phyloP scores from a whole-genome alignment of 2,113 vertebrate species.

The Crotalus tigris region DNA sequence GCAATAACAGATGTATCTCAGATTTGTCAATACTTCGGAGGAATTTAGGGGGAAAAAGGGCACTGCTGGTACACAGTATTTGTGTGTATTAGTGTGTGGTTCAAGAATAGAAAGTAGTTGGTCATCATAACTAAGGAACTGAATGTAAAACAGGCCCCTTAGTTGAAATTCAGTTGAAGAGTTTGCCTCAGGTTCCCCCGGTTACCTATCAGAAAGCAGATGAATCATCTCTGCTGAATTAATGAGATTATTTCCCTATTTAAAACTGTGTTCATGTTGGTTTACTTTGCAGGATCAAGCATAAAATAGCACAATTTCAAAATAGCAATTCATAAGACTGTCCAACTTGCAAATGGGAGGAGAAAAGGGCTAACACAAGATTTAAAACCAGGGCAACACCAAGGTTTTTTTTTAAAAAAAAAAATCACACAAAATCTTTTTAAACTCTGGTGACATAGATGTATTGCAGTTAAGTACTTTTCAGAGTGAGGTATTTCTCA shows the following conservation, averaged over 20 bases:
- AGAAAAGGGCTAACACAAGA: not conserved
- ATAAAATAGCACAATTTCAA: not conserved
- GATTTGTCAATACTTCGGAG: not conserved
- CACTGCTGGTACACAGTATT: not conserved
- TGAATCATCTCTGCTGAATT: slow-evolving; percentile 15
- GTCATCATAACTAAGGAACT: accelerated
- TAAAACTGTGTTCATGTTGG: not conserved
- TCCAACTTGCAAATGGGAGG: not conserved
- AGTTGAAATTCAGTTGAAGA: not conserved
- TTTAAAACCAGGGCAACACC: not conserved
- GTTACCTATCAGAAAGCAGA: not conserved
- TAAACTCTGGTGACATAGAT: not conserved
- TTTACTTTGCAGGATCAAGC: not conserved
- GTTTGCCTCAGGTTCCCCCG: not conserved
- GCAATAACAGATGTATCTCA: not conserved
- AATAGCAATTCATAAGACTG: not conserved
- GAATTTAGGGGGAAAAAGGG: not conserved
- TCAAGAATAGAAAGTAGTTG: not conserved
- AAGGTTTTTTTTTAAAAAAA: not conserved
- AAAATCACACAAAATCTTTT: not conserved
- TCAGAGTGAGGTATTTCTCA: not conserved
- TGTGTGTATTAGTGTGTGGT: not conserved
- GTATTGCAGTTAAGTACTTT: not conserved
- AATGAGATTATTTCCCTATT: not conserved
- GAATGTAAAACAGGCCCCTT: accelerated